Evolutionary conservation across 2,888 invertebrate species (phyloP).

Genomic region (Pseudanteris insignis): DNA sequence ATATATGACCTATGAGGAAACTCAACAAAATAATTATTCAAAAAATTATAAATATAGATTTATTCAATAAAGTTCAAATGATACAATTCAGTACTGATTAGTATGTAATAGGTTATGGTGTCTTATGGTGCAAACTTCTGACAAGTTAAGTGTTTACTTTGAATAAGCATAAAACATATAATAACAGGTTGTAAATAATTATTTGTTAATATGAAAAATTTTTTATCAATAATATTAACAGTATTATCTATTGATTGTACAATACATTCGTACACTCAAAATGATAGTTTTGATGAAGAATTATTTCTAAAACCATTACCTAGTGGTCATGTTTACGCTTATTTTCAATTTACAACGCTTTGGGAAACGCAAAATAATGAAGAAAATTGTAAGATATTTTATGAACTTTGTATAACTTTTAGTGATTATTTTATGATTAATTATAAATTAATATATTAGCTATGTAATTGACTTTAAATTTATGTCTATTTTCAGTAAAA

Average conservation of each 20-base stretch:
- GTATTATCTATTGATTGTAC: slow-evolving; percentile 28
- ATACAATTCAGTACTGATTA: too few relatives aligned
- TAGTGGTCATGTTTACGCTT: slow-evolving; percentile 85
- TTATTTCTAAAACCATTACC: slow-evolving; percentile 85
- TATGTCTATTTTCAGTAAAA: slow-evolving; percentile 71
- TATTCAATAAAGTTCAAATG: too few relatives aligned
- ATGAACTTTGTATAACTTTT: not conserved
- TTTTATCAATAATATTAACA: slow-evolving; percentile 13
- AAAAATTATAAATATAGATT: too few relatives aligned
- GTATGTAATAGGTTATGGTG: too few relatives aligned
- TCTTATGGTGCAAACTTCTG: too few relatives aligned
- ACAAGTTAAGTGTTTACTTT: too few relatives aligned
- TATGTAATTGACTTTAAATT: too few relatives aligned
- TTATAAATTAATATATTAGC: slow-evolving; percentile 1
- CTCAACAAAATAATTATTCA: too few relatives aligned
- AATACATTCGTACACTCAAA: slow-evolving; percentile 47
- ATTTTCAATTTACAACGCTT: slow-evolving; percentile 89
- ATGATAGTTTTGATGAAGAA: slow-evolving; percentile 87
- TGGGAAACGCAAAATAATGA: slow-evolving; percentile 69
- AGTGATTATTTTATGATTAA: not conserved
- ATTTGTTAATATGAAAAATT: slow-evolving; percentile 21
- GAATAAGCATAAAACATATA: too few relatives aligned
- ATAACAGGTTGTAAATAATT: too few relatives aligned
- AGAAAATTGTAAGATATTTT: slow-evolving; percentile 52
- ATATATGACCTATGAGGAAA: too few relatives aligned